phyloP scores from a whole-genome alignment of 2,888 invertebrate species.

The Tetranychus piercei region DNA sequence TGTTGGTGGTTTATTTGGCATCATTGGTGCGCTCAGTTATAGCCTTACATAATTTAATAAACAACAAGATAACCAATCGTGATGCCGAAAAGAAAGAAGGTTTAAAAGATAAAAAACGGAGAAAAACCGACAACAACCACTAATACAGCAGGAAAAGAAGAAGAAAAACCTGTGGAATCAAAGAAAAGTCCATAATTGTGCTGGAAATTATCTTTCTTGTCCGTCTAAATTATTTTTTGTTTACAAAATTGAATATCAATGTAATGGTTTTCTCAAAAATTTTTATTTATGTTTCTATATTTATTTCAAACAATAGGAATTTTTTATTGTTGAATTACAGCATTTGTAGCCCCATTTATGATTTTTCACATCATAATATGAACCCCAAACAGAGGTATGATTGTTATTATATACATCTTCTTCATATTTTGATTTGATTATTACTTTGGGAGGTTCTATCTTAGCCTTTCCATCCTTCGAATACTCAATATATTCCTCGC shows the following conservation, averaged over 20 bases:
- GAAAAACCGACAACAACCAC: background rate
- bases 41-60: slow-evolving; percentile 94
- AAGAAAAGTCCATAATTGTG: background rate
- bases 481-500: slow-evolving; percentile 87
- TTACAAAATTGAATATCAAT: no score
- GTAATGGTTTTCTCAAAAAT: no score
- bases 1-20: slow-evolving; percentile 90
- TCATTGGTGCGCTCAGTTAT: slow-evolving; percentile 82
- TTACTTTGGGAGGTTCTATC: slow-evolving; percentile 64
- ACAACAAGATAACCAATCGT: slow-evolving; percentile 88
- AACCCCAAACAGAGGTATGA: slow-evolving; percentile 87
- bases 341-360: slow-evolving; percentile 93
- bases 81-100: slow-evolving; percentile 62
- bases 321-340: slow-evolving; percentile 69
- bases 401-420: slow-evolving; percentile 83
- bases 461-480: slow-evolving; percentile 58
- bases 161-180: background rate
- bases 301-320: slow-evolving; percentile 49
- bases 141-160: background rate
- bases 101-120: slow-evolving; percentile 28
- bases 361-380: slow-evolving; percentile 56
- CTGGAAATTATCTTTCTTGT: slow-evolving; percentile 44
- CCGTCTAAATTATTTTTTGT: no score
- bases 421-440: slow-evolving; percentile 69
- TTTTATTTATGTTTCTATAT: no score